Percentiles rank a stretch among this genome's conserved stretches.
Evolutionary conservation across 2,113 vertebrate genomes (phyloP).

Genomic region (Condylura cristata): DNA sequence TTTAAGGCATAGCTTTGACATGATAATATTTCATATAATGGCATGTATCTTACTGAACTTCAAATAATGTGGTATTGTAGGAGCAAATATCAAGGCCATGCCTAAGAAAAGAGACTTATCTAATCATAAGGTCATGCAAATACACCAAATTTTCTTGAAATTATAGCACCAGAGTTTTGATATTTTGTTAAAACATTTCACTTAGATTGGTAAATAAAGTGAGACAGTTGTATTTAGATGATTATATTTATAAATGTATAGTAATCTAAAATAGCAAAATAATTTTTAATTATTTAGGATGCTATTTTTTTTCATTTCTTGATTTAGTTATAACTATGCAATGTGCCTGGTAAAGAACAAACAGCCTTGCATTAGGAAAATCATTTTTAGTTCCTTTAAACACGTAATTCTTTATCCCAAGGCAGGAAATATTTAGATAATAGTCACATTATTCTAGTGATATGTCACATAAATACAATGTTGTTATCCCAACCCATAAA

Average conservation of each 20-base stretch:
- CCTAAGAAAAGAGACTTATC: conserved; percentile 4
- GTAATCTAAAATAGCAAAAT: background rate
- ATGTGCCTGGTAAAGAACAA: background rate
- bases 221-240: background rate
- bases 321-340: background rate
- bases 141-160: background rate
- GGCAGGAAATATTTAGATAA: background rate
- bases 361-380: background rate
- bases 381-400: background rate
- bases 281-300: background rate
- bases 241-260: background rate
- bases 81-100: background rate
- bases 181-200: background rate
- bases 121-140: background rate
- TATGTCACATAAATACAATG: background rate
- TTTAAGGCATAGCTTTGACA: background rate
- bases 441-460: background rate
- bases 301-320: background rate
- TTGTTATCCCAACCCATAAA: background rate
- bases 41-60: background rate
- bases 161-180: background rate
- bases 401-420: background rate
- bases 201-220: background rate
- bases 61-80: conserved; percentile 13
- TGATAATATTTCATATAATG: background rate